phyloP scores from a whole-genome alignment of 53 echinoderm and acorn worm genomes.

The Mesocentrotus franciscanus region DNA sequence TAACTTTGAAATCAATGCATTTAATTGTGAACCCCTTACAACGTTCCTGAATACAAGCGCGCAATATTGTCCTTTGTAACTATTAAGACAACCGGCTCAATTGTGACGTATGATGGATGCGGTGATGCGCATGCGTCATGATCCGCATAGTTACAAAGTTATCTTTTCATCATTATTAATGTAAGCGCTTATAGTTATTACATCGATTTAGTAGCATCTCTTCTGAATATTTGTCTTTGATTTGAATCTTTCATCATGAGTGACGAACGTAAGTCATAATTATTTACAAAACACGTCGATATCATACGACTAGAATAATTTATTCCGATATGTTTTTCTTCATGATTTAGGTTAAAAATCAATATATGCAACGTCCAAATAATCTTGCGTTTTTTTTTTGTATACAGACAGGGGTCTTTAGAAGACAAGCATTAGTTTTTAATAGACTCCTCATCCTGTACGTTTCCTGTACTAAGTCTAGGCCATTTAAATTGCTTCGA shows the following conservation, averaged over 20 bases:
- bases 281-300: neutral
- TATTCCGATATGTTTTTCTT: neutral
- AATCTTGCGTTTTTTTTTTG: too few relatives aligned
- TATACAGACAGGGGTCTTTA: too few relatives aligned
- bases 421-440: too few relatives aligned
- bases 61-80: too few relatives aligned
- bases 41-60: too few relatives aligned
- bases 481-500: too few relatives aligned
- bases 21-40: too few relatives aligned
- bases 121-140: neutral
- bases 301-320: neutral
- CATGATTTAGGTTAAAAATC: neutral
- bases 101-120: neutral
- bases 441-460: too few relatives aligned
- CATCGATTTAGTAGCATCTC: neutral
- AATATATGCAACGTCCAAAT: too few relatives aligned
- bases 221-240: neutral
- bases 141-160: neutral
- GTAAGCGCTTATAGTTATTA: neutral
- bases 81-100: neutral
- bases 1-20: too few relatives aligned
- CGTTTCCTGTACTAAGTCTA: too few relatives aligned
- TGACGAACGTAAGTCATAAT: neutral
- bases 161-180: neutral
- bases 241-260: neutral